phyloP scores from a whole-genome alignment of 2,113 vertebrate species.

The Rousettus leschenaultii region DNA sequence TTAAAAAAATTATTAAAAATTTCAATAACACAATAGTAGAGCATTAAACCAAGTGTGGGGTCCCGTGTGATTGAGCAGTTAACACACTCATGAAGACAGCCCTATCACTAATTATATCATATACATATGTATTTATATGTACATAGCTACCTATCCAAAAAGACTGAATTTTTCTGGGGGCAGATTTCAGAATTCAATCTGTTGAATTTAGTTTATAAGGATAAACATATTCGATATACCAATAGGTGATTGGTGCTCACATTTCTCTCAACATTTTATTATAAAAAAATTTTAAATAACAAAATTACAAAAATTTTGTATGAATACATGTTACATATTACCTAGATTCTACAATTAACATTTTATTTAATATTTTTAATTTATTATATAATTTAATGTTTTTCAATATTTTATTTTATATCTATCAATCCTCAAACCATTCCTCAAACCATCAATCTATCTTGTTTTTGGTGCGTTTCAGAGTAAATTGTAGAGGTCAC shows the following conservation, averaged over 20 bases:
- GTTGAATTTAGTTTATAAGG: background rate
- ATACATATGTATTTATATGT: background rate
- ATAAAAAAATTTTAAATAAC: background rate
- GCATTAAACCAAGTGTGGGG: background rate
- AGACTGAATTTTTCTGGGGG: background rate
- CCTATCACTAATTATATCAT: background rate
- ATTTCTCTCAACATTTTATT: conserved; percentile 14
- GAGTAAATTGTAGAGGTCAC: background rate
- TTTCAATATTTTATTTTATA: background rate
- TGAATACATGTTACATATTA: background rate
- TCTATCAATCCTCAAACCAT: background rate
- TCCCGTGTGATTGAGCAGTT: background rate
- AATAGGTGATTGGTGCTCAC: background rate
- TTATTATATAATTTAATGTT: no score
- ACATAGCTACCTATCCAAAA: background rate
- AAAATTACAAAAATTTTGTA: background rate
- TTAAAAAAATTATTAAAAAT: conserved; percentile 34
- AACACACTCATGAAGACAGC: background rate
- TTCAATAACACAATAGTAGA: background rate
- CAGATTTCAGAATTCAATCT: background rate
- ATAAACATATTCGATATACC: background rate
- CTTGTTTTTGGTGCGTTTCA: background rate
- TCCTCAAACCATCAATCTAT: background rate
- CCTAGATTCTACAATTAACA: background rate
- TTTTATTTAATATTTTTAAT: conserved; percentile 1